Base-by-base conservation (phyloP, 2,888 invertebrate species). In the Hermodice carunculata region DNA sequence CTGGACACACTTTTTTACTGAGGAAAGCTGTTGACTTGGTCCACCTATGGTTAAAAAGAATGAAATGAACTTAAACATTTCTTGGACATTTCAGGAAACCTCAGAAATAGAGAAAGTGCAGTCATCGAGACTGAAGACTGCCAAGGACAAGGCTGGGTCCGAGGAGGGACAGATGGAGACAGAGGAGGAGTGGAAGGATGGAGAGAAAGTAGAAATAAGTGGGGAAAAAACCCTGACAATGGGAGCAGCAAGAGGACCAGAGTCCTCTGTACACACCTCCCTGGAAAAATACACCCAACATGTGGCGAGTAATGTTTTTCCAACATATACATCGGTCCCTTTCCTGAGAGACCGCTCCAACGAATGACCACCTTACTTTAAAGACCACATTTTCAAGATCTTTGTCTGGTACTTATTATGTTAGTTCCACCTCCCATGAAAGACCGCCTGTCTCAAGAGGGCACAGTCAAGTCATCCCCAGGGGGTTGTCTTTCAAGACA, bases 261-360 rank as follows among this genome's bases (percentile, higher is more conserved):
- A 94, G 24, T 92, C 94, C 0, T 90, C 91, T 0, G 93, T 93
- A 76, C 93, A 94, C 82, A 95, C 94, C 0, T 88, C 88, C 26
- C 81, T 86, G 60, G 66, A 62, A 11, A 32, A 42, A 31, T 34
- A 1, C 29, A 11, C 17, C 26, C 34, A 29, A 46, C 17, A 44
- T 46, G 32, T 32, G 58, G 22, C 1, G 22, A 29, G 19, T 31
- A 14, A 22, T 26, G 26, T 28, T 57, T 31, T 51, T 26, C 8
- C 51, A 51, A 8, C 8, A 46, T 19, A 46, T 8, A 46, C 19
- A 17, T 8, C 46, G 19, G 11, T 19, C 17, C 19, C n/a, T n/a
- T n/a, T n/a, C n/a, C n/a, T n/a, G n/a, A n/a, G n/a, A n/a, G n/a
- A n/a, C n/a, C n/a, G n/a, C 51, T 51, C 31, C 24, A 24, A 31